Evolutionary conservation across 1,140 invertebrate genomes (phyloP).

Genomic region (Sinella curviseta): DNA sequence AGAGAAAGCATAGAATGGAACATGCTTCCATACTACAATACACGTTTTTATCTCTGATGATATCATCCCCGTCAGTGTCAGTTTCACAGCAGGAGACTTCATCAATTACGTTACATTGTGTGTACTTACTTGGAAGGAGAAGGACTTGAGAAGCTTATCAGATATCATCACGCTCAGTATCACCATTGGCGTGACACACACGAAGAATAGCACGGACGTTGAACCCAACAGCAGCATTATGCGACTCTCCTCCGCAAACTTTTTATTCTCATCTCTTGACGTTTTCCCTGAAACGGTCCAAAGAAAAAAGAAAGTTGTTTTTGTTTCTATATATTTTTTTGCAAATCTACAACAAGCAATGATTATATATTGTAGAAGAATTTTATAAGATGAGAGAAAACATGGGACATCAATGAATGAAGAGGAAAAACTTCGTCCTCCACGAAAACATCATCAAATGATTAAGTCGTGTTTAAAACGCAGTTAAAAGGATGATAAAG

Average conservation of each 20-base stretch:
- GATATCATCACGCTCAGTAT: conserved; percentile 70
- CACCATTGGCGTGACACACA: conserved; percentile 75
- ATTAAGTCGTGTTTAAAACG: too few relatives aligned
- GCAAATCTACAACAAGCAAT: too few relatives aligned
- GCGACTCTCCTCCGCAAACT: conserved; percentile 70
- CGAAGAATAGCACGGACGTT: conserved; percentile 71
- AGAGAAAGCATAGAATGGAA: too few relatives aligned
- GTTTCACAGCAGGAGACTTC: not conserved
- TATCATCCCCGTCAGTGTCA: not conserved
- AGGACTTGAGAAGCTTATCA: conserved; percentile 63
- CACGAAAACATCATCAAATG: too few relatives aligned
- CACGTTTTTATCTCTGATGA: not conserved
- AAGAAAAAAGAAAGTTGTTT: not conserved
- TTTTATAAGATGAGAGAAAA: too few relatives aligned
- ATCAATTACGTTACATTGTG: not conserved
- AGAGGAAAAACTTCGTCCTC: too few relatives aligned
- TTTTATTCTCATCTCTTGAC: conserved; percentile 63
- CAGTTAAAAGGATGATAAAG: too few relatives aligned
- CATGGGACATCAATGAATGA: too few relatives aligned
- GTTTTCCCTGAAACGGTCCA: conserved; percentile 55
- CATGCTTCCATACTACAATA: too few relatives aligned
- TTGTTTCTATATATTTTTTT: not conserved
- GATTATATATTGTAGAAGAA: too few relatives aligned
- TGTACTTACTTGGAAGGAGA: conserved; percentile 64
- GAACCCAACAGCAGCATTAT: conserved; percentile 69